These are phyloP conservation scores for Anas flavirostris DNA, from an alignment of 2,797 vertebrate genomes.

Conservation along the genomic window DNA sequence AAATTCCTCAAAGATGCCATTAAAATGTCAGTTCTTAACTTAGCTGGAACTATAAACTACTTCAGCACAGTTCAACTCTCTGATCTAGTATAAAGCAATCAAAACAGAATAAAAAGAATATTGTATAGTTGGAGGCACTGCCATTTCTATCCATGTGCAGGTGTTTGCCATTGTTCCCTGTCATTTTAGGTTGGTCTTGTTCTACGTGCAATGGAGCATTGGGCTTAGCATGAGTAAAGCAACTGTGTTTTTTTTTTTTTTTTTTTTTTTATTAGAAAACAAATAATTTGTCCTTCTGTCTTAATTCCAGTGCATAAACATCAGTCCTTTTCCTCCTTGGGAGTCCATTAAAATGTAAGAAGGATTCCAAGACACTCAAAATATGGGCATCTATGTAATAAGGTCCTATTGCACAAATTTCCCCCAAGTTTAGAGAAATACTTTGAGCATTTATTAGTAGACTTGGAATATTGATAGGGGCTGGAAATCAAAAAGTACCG, in stretches of 20 bases:
- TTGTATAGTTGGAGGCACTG: not conserved
- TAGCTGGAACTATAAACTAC: not conserved
- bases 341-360: not conserved
- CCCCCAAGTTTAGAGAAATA: not conserved
- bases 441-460: not conserved
- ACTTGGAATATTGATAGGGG: not conserved
- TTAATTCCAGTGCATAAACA: not conserved
- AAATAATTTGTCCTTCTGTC: not conserved
- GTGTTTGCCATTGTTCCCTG: accelerated
- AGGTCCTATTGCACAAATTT: not conserved
- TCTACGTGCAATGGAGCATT: not conserved
- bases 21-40: slow-evolving; percentile 51
- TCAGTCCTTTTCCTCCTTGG: not conserved
- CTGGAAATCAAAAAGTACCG: not conserved
- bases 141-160: not conserved
- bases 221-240: not conserved
- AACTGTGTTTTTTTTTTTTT: not conserved
- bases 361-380: not conserved
- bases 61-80: slow-evolving; percentile 1
- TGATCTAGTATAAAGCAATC: not conserved
- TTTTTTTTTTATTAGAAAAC: not conserved
- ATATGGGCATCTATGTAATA: not conserved
- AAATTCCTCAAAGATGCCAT: slow-evolving; percentile 42
- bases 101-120: not conserved
- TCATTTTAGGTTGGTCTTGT: not conserved